phyloP scores from a whole-genome alignment of 2,113 vertebrate genomes.

The Carollia perspicillata region DNA sequence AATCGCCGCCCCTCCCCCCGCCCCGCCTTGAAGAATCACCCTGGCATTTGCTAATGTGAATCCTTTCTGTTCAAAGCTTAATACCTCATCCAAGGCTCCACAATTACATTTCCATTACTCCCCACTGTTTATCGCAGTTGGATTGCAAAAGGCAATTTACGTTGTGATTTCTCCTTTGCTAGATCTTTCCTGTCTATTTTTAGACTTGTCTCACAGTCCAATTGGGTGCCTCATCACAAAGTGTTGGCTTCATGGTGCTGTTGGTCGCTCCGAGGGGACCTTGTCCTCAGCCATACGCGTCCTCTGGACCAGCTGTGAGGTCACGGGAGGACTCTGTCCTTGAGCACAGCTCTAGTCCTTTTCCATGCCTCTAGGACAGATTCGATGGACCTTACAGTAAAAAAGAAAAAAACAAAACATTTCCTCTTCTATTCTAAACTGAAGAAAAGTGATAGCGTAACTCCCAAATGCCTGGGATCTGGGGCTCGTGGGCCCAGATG shows the following conservation, averaged over 20 bases:
- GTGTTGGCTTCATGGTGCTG: not conserved
- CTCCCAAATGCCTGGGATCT: not conserved
- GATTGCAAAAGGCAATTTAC: conserved; percentile 67
- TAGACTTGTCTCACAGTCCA: conserved; percentile 35
- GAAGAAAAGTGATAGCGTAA: not conserved
- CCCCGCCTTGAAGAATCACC: not conserved
- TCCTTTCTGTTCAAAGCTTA: conserved; percentile 59
- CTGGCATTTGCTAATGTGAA: conserved; percentile 36
- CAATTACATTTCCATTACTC: conserved; percentile 53
- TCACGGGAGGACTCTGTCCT: not conserved
- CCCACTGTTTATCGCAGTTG: conserved; percentile 64
- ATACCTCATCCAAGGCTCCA: conserved; percentile 36
- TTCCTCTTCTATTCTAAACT: not conserved
- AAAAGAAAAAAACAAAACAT: not conserved
- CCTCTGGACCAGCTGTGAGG: not conserved
- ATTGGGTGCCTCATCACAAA: not conserved
- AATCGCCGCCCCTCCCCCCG: not conserved
- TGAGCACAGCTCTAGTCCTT: not conserved
- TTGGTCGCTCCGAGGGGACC: not conserved
- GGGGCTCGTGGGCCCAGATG: not conserved
- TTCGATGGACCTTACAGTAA: not conserved
- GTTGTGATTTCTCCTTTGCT: conserved; percentile 56
- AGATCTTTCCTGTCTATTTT: conserved; percentile 50
- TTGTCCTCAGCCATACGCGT: not conserved
- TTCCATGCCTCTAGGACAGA: not conserved